phyloP scores from a whole-genome alignment of 2,888 invertebrate genomes.

The Chouioia cunea region DNA sequence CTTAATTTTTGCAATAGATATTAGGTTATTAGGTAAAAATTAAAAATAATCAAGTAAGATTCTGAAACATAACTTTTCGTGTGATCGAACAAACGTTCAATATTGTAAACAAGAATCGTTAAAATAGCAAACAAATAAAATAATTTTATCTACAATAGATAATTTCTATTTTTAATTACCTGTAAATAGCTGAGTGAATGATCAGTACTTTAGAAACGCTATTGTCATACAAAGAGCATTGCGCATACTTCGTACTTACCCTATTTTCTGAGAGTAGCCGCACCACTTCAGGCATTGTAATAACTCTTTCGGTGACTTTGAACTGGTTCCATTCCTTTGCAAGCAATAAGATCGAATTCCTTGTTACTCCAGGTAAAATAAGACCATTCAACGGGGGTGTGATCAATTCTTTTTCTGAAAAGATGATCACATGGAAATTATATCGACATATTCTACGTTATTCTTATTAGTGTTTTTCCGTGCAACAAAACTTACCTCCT shows the following conservation, averaged over 20 bases:
- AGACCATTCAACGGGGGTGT: constrained; percentile 95
- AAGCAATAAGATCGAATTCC: constrained; percentile 88
- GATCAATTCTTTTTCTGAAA: constrained; percentile 87
- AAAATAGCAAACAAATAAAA: no score
- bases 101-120: no score
- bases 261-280: constrained; percentile 82
- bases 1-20: no score
- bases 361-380: constrained; percentile 94
- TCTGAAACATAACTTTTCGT: no score
- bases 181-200: no score
- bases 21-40: no score
- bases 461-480: background rate
- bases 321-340: constrained; percentile 88
- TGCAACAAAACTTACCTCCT: constrained; percentile 78
- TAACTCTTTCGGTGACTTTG: constrained; percentile 81
- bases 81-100: no score
- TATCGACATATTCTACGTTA: background rate
- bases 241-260: constrained; percentile 72
- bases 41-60: no score
- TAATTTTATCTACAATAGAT: no score
- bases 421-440: background rate
- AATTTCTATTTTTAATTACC: no score
- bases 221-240: no score
- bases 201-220: no score
- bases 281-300: constrained; percentile 88